Base-by-base conservation (phyloP, 35 echinoderm and acorn worm species). In the Chiridota heheva region DNA sequence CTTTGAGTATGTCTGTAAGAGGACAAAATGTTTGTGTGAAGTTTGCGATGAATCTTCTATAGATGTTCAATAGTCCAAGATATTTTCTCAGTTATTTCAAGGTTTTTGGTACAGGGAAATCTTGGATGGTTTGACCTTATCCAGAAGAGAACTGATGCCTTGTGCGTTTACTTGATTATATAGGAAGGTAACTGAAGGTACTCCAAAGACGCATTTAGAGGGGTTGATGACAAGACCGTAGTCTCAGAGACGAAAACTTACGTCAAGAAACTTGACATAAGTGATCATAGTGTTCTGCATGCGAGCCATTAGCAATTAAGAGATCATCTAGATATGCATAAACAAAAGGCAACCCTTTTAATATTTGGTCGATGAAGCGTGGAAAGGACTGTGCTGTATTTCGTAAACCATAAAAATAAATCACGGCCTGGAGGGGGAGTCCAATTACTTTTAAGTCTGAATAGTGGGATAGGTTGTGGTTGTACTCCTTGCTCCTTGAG, bases 51-150 rank as follows among this genome's bases (percentile, higher is more conserved):
- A 77, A 66, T 4, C 77, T 4, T 29, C 77, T 20, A n/a, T 72
- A 84, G n/a, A 84, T 58, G 17, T 84, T 84, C 20, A 72, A 31
- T 13, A 72, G 65, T 56, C 81, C 81, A 15, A 72, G 44, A 22
- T 71, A 72, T 29, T 53, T 40, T 8, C 81, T 29, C 8, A 84
- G 65, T 24, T 84, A 34, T 12, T 25, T 27, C 44, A 71, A 7
- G 22, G 81, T 71, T 26, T 45, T 51, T 58, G 67, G 81, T 30
- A 49, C 45, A 36, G 81, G 37, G 56, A 72, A 84, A 10, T 84
- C 66, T 17, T 20, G 17, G 25, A 84, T 72, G 31, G 30, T 36
- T 71, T 65, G 3, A 84, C 81, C 2, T 16, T 47, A 16, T 82
- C 42, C 39, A 17, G 24, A 16, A 51, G 45, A 3, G 80, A 44